These are phyloP conservation scores for Phaonia tiefii DNA, from an alignment of 2,888 invertebrate genomes.

Conservation along the genomic window DNA sequence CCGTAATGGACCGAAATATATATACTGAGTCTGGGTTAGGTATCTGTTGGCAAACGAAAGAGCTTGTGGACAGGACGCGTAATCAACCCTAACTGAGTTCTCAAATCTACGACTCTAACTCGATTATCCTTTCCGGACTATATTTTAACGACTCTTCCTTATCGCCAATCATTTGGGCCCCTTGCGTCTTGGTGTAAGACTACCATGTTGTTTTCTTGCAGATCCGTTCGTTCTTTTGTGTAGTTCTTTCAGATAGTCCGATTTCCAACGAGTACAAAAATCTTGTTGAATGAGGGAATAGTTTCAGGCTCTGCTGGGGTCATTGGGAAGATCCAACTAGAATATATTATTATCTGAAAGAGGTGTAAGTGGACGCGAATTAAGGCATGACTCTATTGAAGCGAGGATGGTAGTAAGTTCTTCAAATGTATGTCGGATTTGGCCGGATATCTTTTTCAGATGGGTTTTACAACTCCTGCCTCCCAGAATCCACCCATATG, in stretches of 20 bases:
- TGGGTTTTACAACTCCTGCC: slow-evolving; percentile 14
- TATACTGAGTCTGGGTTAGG: too few species aligned
- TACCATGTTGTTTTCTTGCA: slow-evolving; percentile 22
- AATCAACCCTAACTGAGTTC: background rate
- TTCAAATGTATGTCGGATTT: background rate
- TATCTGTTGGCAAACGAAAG: background rate
- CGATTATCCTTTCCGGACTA: too few species aligned
- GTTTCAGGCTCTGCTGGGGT: slow-evolving; percentile 18
- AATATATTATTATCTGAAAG: slow-evolving; percentile 20
- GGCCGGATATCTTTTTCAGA: background rate
- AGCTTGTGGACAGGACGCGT: slow-evolving; percentile 31
- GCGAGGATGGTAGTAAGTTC: slow-evolving; percentile 6
- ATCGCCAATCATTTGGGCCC: slow-evolving; percentile 40
- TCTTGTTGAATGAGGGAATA: slow-evolving; percentile 16
- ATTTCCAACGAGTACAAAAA: slow-evolving; percentile 49
- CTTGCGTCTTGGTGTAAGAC: background rate
- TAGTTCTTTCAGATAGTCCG: slow-evolving; percentile 56
- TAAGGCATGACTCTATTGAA: slow-evolving; percentile 8
- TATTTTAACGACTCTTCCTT: too few species aligned
- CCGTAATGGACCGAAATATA: background rate
- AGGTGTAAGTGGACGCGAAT: slow-evolving; percentile 14
- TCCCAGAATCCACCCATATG: slow-evolving; percentile 49
- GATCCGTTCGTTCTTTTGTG: slow-evolving; percentile 49
- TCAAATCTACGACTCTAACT: too few species aligned
- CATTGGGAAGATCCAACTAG: background rate